Evolutionary conservation across 1,140 invertebrate genomes (phyloP), one percentile per base, ranked within the genome.

Genomic region (Atta texana): DNA sequence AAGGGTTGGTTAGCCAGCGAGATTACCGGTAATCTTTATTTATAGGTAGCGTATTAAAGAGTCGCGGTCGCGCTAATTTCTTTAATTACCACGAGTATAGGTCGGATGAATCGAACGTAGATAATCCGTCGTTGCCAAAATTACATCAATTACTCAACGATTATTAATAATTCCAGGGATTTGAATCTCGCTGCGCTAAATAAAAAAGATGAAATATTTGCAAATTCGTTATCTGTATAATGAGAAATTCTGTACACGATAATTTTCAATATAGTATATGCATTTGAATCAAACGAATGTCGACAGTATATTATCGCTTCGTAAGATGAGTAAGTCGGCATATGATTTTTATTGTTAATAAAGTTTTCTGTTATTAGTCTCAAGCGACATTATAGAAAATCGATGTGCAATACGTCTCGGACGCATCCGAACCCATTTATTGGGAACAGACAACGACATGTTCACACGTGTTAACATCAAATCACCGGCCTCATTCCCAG

Each of bases 1-100:
- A 89, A 90, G 28, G 31, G 71, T 31, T 53, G 53, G 80, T 87
- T 85, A 85, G 71, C 86, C 49, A 31, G 61, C 57, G 69, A 75
- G 88, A 89, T 90, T 89, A 89, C 75, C 16, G 24, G 53, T 89
- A 88, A 89, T 90, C 88, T 84, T 90, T 90, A 89, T 89, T 90
- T 90, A 89, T 85, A 64, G 86, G 8, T n/a, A 39, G 63, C 75
- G 61, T 69, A 89, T 76, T 72, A 80, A 12, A 5, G 51, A 57
- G 24, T 49, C 49, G 87, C 28, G 28, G 18, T n/a, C 69, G 8
- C 51, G 66, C 74, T 89, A 87, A 90, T 89, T 90, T 90, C 80
- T 87, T 87, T 88, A 90, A 88, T 85, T 76, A 80, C 51, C 61
- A 76, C 28, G 51, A 69, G 49, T 78, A 6, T 85, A 57, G 24